Conservation (phyloP, 2,797 vertebrate species). For the Gastrophryne carolinensis region DNA sequence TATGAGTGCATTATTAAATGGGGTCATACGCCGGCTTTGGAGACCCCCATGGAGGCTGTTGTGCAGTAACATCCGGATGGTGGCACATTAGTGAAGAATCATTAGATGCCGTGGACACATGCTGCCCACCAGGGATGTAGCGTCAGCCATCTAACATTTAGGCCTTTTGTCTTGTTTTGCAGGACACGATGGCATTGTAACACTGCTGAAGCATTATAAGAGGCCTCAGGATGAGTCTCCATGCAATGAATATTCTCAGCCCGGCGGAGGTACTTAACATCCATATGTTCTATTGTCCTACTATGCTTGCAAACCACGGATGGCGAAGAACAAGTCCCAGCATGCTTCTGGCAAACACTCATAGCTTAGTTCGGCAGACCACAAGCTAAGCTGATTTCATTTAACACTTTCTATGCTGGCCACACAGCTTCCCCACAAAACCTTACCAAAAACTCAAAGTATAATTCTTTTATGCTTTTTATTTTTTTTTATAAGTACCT, state of each 20-base stretch:
- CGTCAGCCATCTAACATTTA: not conserved
- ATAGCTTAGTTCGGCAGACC: no score
- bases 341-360: no score
- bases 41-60: not conserved
- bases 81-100: not conserved
- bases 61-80: not conserved
- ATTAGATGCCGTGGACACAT: not conserved
- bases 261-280: slow-evolving; percentile 83
- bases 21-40: not conserved
- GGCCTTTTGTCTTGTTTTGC: slow-evolving; percentile 36
- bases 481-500: no score
- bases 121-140: not conserved
- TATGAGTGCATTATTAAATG: not conserved
- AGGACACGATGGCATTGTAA: slow-evolving; percentile 94
- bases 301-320: no score
- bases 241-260: slow-evolving; percentile 94
- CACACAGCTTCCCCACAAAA: no score
- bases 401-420: no score
- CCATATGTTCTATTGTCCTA: not conserved
- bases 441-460: no score
- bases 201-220: slow-evolving; percentile 94
- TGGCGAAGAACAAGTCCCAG: no score
- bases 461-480: no score
- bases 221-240: slow-evolving; percentile 87
- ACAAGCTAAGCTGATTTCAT: no score